Percentiles rank a stretch among this genome's conserved stretches.
Conservation (phyloP, 1,140 invertebrate genomes). For the Eriocheir sinensis region DNA sequence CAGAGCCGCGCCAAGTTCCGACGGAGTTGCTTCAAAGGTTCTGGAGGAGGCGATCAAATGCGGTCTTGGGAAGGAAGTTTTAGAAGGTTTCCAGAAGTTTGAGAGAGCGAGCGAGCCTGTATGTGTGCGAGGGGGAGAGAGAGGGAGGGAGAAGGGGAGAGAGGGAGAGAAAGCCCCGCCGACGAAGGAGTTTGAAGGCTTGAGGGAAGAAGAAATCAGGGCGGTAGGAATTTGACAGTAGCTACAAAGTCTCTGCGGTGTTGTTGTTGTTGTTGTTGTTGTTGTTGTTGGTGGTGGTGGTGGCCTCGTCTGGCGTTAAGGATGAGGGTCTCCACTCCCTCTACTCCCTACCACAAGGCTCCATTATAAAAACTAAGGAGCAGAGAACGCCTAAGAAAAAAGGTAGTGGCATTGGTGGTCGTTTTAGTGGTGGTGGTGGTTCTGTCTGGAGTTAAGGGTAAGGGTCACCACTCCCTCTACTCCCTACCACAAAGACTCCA, state of each 20-base stretch:
- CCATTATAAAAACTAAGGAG: neutral
- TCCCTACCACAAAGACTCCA: too few relatives aligned
- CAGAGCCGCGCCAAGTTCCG: neutral
- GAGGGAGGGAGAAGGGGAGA: neutral
- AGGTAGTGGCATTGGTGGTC: too few relatives aligned
- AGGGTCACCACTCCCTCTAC: too few relatives aligned
- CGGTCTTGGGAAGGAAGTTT: slow-evolving; percentile 11
- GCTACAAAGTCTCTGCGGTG: too few relatives aligned
- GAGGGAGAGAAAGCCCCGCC: neutral
- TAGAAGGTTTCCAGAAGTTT: slow-evolving; percentile 7
- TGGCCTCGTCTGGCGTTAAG: too few relatives aligned
- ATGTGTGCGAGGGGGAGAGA: neutral
- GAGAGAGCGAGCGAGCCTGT: neutral
- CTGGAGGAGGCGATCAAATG: slow-evolving; percentile 22
- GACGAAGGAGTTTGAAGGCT: neutral
- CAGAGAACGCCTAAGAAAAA: neutral
- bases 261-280: too few relatives aligned
- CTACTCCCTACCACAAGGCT: neutral
- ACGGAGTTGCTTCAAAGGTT: slow-evolving; percentile 15
- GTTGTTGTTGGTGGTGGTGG: too few relatives aligned
- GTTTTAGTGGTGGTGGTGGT: too few relatives aligned
- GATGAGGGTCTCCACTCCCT: neutral
- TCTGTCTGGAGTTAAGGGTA: too few relatives aligned
- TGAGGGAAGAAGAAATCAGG: slow-evolving; percentile 5
- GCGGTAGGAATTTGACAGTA: neutral